Conservation (phyloP, 2,888 invertebrate species). For the Pammene aurita region DNA sequence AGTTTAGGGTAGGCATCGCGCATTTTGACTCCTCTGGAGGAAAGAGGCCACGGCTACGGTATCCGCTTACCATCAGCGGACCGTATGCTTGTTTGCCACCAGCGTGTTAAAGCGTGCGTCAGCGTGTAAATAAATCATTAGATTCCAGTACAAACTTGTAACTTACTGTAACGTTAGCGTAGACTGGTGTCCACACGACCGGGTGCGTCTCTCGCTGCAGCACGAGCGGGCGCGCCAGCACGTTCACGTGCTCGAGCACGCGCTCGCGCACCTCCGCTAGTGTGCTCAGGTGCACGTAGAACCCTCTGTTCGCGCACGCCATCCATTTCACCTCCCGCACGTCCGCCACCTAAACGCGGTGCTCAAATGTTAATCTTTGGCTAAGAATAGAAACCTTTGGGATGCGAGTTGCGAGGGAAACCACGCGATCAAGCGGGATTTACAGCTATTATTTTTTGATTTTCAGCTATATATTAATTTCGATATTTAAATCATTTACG, state of each 20-base stretch:
- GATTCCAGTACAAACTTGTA: no score
- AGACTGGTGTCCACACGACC: conserved; percentile 98
- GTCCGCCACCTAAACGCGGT: conserved; percentile 87
- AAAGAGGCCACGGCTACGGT: no score
- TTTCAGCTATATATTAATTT: no score
- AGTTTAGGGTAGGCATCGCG: no score
- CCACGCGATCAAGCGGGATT: conserved; percentile 9
- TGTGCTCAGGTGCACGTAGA: conserved; percentile 97
- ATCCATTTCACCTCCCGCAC: conserved; percentile 98
- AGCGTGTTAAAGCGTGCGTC: no score
- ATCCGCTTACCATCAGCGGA: no score
- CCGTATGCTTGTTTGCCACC: no score
- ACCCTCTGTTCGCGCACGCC: conserved; percentile 99
- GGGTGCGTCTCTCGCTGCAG: conserved; percentile 92
- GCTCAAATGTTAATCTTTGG: conserved; percentile 11
- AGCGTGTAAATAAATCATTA: no score
- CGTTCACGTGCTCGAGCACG: conserved; percentile 97
- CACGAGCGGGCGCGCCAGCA: conserved; percentile 97
- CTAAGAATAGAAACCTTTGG: neutral
- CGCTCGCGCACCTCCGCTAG: conserved; percentile 98
- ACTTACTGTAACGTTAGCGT: conserved; percentile 93
- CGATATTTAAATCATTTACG: no score
- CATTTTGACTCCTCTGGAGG: no score
- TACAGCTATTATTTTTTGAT: neutral
- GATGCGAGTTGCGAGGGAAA: conserved; percentile 2